Percentiles rank a stretch among this genome's conserved stretches.
These are phyloP conservation scores for Dryocosmus kuriphilus DNA, from an alignment of 2,888 invertebrate species.

Conservation along the genomic window DNA sequence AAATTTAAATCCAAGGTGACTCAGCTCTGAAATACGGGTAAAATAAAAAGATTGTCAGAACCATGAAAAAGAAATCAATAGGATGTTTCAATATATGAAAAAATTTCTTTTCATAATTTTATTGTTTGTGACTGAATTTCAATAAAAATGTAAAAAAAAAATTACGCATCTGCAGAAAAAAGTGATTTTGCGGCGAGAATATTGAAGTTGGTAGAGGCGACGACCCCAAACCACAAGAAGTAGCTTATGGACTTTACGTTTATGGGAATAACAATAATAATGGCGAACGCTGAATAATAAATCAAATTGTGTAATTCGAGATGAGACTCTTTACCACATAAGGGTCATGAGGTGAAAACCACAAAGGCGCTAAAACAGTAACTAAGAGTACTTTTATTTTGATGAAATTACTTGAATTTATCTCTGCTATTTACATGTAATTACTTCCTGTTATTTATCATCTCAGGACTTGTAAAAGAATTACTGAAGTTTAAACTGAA, in stretches of 20 bases:
- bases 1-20: neutral
- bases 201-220: neutral
- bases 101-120: neutral
- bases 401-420: neutral
- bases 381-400: neutral
- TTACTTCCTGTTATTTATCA: neutral
- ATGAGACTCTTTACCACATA: neutral
- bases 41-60: neutral
- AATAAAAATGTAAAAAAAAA: no score
- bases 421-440: neutral
- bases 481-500: neutral
- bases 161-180: no score
- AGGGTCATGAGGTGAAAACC: neutral
- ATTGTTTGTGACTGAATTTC: no score
- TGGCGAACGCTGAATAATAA: constrained; percentile 3
- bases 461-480: neutral
- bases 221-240: neutral
- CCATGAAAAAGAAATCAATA: neutral
- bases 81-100: neutral
- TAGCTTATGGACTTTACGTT: constrained; percentile 4
- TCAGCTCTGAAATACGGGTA: neutral
- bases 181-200: neutral
- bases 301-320: neutral
- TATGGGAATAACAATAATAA: neutral
- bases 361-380: neutral